Conservation (phyloP, 2,797 vertebrate genomes). For the Acanthurus lineatus region DNA sequence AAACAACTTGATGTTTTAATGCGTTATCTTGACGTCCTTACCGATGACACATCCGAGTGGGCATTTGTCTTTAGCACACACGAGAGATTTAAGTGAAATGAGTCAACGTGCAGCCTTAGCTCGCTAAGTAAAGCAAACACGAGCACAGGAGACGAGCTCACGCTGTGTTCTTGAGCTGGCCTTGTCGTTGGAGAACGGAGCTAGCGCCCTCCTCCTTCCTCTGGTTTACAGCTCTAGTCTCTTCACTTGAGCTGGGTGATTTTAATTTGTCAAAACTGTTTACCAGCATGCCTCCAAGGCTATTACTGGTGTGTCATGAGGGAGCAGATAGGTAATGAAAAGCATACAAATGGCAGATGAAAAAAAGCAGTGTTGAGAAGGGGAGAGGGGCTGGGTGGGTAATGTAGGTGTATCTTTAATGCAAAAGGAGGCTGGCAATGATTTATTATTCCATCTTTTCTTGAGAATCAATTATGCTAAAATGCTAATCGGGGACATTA, state of each 20-base stretch:
- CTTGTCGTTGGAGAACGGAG: constrained; percentile 50
- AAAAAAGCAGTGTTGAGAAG: constrained; percentile 66
- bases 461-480: constrained; percentile 83
- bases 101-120: constrained; percentile 45
- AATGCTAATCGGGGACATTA: constrained; percentile 81
- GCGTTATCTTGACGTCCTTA: constrained; percentile 43
- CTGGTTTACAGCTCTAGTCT: constrained; percentile 71
- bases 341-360: constrained; percentile 86
- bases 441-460: constrained; percentile 85
- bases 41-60: constrained; percentile 52
- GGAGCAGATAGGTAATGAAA: constrained; percentile 86
- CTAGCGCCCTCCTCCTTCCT: constrained; percentile 49
- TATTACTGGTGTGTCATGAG: constrained; percentile 86
- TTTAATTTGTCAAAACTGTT: constrained; percentile 91
- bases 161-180: constrained; percentile 55
- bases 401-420: constrained; percentile 72
- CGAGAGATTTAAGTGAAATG: constrained; percentile 42
- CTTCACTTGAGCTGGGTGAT: constrained; percentile 83
- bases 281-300: constrained; percentile 85
- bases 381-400: constrained; percentile 53
- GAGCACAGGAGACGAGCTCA: constrained; percentile 19
- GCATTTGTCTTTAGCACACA: constrained; percentile 40
- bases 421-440: constrained; percentile 69
- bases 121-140: constrained; percentile 34
- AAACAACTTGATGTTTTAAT: constrained; percentile 38